Evolutionary conservation across 2,113 vertebrate species (phyloP).

Genomic region (Nymphicus hollandicus): DNA sequence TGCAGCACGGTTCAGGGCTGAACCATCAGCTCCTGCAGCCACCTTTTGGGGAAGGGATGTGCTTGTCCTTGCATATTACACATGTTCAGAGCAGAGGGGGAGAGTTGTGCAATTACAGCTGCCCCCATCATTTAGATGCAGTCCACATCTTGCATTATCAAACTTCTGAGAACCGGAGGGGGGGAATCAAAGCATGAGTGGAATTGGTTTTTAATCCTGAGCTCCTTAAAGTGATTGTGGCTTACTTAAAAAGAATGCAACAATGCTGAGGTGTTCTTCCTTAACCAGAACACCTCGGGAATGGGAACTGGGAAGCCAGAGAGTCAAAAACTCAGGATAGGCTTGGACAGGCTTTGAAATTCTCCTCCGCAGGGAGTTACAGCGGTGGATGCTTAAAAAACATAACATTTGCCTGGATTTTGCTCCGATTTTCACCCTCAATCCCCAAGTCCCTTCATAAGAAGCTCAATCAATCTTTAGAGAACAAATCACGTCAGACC

Average conservation of each 20-base stretch:
- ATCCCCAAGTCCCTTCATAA: slow-evolving; percentile 58
- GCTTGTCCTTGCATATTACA: background rate
- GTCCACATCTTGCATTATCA: background rate
- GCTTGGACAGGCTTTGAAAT: slow-evolving; percentile 44
- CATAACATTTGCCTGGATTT: background rate
- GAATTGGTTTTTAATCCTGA: slow-evolving; percentile 4
- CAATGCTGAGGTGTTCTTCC: slow-evolving; percentile 20
- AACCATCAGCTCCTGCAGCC: rapidly evolving
- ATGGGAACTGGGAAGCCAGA: background rate
- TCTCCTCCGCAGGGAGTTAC: background rate
- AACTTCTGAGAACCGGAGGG: background rate
- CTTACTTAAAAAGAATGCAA: slow-evolving; percentile 48
- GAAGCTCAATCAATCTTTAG: slow-evolving; percentile 59
- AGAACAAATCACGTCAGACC: slow-evolving; percentile 39
- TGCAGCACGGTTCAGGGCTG: background rate
- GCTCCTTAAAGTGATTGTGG: background rate
- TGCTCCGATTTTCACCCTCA: slow-evolving; percentile 22
- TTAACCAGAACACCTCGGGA: slow-evolving; percentile 44
- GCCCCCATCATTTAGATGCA: background rate
- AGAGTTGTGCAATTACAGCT: background rate
- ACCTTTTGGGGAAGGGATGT: rapidly evolving
- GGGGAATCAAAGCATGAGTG: background rate
- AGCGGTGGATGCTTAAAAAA: slow-evolving; percentile 11
- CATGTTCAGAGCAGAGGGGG: background rate
- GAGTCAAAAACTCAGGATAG: slow-evolving; percentile 11